Conservation (phyloP, 2,113 vertebrate species). For the Cinclus cinclus region DNA sequence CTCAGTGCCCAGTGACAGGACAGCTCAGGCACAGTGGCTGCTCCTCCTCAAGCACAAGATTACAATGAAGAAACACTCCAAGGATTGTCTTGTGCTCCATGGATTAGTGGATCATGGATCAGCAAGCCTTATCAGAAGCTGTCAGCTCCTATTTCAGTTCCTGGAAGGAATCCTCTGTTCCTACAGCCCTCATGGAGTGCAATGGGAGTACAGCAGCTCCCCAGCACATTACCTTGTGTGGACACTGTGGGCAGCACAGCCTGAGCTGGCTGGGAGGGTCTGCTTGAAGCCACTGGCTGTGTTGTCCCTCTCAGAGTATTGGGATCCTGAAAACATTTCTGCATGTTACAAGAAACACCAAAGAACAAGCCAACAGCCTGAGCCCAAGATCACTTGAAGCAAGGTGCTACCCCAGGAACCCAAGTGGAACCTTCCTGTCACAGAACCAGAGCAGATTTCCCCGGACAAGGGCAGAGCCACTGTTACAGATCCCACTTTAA, state of each 20-base stretch:
- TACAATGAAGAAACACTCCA: background rate
- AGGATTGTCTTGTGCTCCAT: background rate
- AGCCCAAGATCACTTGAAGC: background rate
- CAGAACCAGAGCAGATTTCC: background rate
- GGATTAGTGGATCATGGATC: background rate
- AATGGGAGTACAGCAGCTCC: background rate
- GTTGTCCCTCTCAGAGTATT: constrained; percentile 67
- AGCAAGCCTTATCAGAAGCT: background rate
- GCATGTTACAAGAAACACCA: background rate
- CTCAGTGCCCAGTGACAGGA: background rate
- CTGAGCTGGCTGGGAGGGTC: constrained; percentile 69
- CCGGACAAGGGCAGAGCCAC: background rate
- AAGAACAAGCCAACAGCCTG: background rate
- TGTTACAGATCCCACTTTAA: background rate
- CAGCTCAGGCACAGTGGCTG: background rate
- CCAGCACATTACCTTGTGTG: constrained; percentile 59
- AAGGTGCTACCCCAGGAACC: background rate
- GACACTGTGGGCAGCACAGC: constrained; percentile 58
- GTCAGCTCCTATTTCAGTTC: background rate
- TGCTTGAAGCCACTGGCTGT: constrained; percentile 53
- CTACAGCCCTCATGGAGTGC: background rate
- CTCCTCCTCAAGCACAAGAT: background rate
- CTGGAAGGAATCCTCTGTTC: background rate
- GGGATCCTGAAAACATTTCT: constrained; percentile 77
- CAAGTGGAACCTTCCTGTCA: background rate